phyloP scores from a whole-genome alignment of 2,888 invertebrate genomes.

The Muschampia plurimacula region DNA sequence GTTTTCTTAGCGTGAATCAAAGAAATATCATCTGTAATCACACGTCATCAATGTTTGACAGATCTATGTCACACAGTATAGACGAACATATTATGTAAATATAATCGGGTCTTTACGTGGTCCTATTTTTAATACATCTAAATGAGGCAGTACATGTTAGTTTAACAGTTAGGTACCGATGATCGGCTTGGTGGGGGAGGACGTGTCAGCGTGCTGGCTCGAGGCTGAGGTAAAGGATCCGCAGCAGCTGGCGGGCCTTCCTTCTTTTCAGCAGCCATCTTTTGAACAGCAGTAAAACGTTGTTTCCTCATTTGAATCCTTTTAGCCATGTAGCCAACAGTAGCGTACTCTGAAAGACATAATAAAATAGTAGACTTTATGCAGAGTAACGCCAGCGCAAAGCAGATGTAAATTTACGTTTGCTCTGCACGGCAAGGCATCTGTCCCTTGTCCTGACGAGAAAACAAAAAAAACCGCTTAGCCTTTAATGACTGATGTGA shows the following conservation, averaged over 20 bases:
- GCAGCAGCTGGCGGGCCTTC: slow-evolving; percentile 89
- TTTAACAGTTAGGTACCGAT: slow-evolving; percentile 55
- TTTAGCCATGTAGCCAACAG: slow-evolving; percentile 99
- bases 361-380: slow-evolving; percentile 35
- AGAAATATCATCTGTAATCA: no score
- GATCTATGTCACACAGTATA: no score
- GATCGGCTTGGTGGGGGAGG: slow-evolving; percentile 76
- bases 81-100: no score
- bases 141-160: not conserved
- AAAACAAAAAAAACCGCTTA: not conserved
- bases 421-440: not conserved
- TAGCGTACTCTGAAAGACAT: slow-evolving; percentile 94
- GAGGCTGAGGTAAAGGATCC: slow-evolving; percentile 86
- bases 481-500: not conserved
- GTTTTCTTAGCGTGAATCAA: no score
- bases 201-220: slow-evolving; percentile 88
- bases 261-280: slow-evolving; percentile 96
- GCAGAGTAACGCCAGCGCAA: slow-evolving; percentile 37
- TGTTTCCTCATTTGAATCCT: slow-evolving; percentile 98
- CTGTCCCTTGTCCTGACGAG: not conserved
- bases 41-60: no score
- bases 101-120: not conserved
- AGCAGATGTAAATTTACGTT: slow-evolving; percentile 35
- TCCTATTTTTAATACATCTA: not conserved
- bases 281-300: slow-evolving; percentile 94